Evolutionary conservation across 2,797 vertebrate genomes (phyloP).

Genomic region (Linurgus olivaceus): DNA sequence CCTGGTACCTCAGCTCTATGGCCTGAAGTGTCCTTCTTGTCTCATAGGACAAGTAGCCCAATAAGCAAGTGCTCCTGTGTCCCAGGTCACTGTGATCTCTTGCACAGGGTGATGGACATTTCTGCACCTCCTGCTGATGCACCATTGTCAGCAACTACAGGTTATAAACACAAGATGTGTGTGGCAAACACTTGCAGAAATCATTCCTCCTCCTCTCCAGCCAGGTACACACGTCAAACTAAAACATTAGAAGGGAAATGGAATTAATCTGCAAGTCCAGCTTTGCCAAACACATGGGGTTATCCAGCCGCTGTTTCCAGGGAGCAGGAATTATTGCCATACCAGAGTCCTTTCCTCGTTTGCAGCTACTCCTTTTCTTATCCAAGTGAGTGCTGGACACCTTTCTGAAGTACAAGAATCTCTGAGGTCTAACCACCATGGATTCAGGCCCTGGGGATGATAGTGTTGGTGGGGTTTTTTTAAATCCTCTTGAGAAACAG

Average conservation of each 20-base stretch:
- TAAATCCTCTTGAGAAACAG: conserved; percentile 66
- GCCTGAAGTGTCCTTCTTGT: background rate
- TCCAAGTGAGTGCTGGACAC: background rate
- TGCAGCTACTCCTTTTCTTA: background rate
- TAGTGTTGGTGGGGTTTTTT: background rate
- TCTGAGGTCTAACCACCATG: background rate
- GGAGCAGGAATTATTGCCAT: background rate
- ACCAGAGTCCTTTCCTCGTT: background rate
- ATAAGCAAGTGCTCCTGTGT: background rate
- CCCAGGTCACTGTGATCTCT: background rate
- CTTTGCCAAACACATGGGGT: background rate
- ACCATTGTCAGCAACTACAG: background rate
- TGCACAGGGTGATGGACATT: fast-evolving
- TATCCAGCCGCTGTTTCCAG: background rate
- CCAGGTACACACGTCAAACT: background rate
- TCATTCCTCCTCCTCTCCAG: background rate
- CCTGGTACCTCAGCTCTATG: fast-evolving
- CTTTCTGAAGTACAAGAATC: background rate
- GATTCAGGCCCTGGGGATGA: conserved; percentile 3
- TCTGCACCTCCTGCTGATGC: background rate
- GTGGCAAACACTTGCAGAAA: background rate
- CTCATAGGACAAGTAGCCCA: fast-evolving
- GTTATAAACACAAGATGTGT: background rate
- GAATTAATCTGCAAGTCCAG: background rate
- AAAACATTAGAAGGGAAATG: background rate